Conservation (phyloP, 1,140 invertebrate species). For the Ceratina japonica region DNA sequence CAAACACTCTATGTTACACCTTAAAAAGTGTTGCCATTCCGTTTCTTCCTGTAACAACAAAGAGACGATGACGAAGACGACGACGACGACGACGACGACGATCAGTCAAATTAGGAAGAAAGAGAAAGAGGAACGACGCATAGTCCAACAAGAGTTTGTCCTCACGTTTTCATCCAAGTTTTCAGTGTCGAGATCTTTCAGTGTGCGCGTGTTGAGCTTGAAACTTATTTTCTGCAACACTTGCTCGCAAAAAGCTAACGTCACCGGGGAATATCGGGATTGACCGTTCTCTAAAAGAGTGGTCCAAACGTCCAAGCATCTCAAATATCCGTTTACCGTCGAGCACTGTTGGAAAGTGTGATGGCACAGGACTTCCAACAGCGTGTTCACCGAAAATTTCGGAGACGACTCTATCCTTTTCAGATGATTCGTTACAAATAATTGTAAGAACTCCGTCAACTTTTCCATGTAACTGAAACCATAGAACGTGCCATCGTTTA, state of each 20-base stretch:
- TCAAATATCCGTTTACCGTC: constrained; percentile 86
- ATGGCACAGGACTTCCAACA: constrained; percentile 89
- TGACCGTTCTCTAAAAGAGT: constrained; percentile 89
- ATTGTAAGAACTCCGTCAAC: constrained; percentile 92
- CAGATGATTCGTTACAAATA: constrained; percentile 93
- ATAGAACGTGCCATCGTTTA: constrained; percentile 42
- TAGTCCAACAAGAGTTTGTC: constrained; percentile 48
- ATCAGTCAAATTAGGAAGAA: no score
- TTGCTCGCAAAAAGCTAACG: constrained; percentile 86
- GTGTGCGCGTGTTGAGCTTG: constrained; percentile 85
- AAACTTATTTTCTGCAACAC: constrained; percentile 91
- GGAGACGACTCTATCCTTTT: constrained; percentile 89
- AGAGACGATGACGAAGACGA: no score
- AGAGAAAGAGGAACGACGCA: constrained; percentile 1
- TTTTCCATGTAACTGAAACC: constrained; percentile 90
- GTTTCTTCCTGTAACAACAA: constrained; percentile 86
- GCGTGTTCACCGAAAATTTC: constrained; percentile 89
- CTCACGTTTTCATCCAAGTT: constrained; percentile 90
- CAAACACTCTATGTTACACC: constrained; percentile 91
- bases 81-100: no score
- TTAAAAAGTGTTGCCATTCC: constrained; percentile 93
- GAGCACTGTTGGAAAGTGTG: constrained; percentile 90
- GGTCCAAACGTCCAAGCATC: constrained; percentile 92
- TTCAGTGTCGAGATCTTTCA: constrained; percentile 92
- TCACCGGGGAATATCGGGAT: constrained; percentile 82